These are phyloP conservation scores for Catocala sponsa DNA, from an alignment of 2,888 invertebrate genomes.

Conservation along the genomic window DNA sequence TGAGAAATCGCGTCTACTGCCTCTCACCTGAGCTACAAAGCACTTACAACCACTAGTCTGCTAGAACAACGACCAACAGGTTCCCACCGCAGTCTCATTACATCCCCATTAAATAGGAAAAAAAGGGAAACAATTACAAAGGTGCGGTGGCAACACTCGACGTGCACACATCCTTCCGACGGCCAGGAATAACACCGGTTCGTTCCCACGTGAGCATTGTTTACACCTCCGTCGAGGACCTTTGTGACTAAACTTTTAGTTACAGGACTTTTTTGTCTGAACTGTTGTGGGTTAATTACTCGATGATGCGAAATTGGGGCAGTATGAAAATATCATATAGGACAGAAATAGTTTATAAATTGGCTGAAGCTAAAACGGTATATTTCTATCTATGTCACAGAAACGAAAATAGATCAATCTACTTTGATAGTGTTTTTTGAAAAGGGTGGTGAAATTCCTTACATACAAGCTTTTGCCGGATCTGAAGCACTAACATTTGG, in stretches of 20 bases:
- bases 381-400: too few relatives aligned
- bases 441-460: too few relatives aligned
- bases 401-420: too few relatives aligned
- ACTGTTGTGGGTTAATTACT: slow-evolving; percentile 1
- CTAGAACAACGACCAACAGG: slow-evolving; percentile 15
- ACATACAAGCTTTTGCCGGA: too few relatives aligned
- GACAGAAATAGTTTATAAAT: too few relatives aligned
- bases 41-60: slow-evolving; percentile 13
- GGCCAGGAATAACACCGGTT: slow-evolving; percentile 22
- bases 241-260: slow-evolving; percentile 21
- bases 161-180: slow-evolving; percentile 73
- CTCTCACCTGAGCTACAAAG: background rate
- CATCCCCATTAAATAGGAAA: slow-evolving; percentile 53
- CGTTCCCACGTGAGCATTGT: slow-evolving; percentile 51
- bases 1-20: too few relatives aligned
- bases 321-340: too few relatives aligned
- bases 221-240: slow-evolving; percentile 53
- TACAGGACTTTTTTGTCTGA: slow-evolving; percentile 14
- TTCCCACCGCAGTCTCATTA: slow-evolving; percentile 48
- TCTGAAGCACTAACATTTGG: too few relatives aligned
- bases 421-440: too few relatives aligned
- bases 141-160: slow-evolving; percentile 60
- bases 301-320: too few relatives aligned
- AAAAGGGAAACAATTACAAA: slow-evolving; percentile 72
- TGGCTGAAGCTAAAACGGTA: too few relatives aligned